Base-by-base conservation (phyloP, 2,113 vertebrate genomes). In the Colaptes auratus region DNA sequence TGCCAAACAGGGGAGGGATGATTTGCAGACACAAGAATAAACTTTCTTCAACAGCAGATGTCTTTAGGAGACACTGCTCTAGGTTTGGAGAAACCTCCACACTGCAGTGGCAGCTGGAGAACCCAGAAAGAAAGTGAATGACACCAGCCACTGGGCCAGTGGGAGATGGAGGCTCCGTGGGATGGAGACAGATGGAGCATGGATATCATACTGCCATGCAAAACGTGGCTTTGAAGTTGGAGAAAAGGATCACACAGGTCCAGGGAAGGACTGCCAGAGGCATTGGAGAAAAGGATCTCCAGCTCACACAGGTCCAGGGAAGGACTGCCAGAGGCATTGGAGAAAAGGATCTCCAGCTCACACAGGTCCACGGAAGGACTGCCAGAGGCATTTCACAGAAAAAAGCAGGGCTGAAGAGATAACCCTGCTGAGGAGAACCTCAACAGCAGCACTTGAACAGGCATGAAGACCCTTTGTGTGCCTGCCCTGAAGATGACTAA, bases 91-190 rank as follows among this genome's bases (percentile, higher is more conserved):
- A 60, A 91, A 27, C 4, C n/a, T 27, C 18, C 30, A 30, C 17
- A 2, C 21, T 18, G 61, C 61, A 19, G 66, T 4, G 69, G 74
- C 71, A 77, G 78, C 67, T 44, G 85, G 73, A 50, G 9, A 63
- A 5, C 31, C 12, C 64, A 72, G 66, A 6, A 21, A 76, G 19
- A 77, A 10, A 55, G 23, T 1, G 7, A 46, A 58, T 4, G 56
- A 11, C 2, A 3, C 1, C 1, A 44, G 61, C 6, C 70, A 15
- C 1, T 17, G 21, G 23, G 6, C 67, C 27, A 53, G 42, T 15
- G 50, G 60, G 72, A 66, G 60, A 20, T 7, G 23, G 33, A n/a
- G 28, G 10, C 23, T 12, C 9, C 5, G 5, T 50, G 90, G 72
- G 60, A 16, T 14, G n/a, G 42, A 52, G 61, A 7, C 6, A n/a